Conservation (phyloP, 37 sponge, comb jelly and placozoan genomes). For the Ephydatia muelleri region DNA sequence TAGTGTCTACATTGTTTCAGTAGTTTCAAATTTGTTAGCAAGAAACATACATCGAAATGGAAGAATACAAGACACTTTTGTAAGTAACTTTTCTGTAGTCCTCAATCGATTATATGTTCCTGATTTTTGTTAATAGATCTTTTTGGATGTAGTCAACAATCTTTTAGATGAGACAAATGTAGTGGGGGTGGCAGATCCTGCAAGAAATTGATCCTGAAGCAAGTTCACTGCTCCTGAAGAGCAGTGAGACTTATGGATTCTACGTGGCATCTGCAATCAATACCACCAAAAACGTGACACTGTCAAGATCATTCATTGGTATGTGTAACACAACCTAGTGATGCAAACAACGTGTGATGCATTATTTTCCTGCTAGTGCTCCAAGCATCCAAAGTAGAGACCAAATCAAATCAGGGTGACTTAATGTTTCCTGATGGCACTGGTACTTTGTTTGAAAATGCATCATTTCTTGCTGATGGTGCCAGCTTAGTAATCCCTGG, state of each 20-base stretch:
- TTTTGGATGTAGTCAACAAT: slow-evolving; percentile 22
- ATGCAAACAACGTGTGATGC: background rate
- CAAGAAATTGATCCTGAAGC: slow-evolving; percentile 2
- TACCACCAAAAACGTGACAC: background rate
- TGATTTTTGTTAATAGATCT: background rate
- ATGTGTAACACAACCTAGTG: background rate
- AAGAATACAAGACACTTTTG: background rate
- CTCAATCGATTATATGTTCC: background rate
- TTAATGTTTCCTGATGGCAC: background rate
- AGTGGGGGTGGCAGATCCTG: slow-evolving; percentile 6
- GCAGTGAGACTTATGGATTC: slow-evolving; percentile 27
- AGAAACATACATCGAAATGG: background rate
- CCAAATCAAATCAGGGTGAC: background rate
- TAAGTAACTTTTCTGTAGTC: background rate
- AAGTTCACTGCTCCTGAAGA: slow-evolving; percentile 15
- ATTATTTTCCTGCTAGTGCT: background rate
- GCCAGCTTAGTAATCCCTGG: background rate
- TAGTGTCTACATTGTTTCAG: background rate
- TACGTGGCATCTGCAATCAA: slow-evolving; percentile 16
- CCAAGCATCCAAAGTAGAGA: background rate
- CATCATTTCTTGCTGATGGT: background rate
- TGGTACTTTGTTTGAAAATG: background rate
- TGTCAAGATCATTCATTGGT: slow-evolving; percentile 12
- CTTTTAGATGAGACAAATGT: background rate
- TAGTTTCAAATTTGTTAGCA: background rate